phyloP scores from a whole-genome alignment of 2,888 invertebrate species.

The Drosophila silvestris region DNA sequence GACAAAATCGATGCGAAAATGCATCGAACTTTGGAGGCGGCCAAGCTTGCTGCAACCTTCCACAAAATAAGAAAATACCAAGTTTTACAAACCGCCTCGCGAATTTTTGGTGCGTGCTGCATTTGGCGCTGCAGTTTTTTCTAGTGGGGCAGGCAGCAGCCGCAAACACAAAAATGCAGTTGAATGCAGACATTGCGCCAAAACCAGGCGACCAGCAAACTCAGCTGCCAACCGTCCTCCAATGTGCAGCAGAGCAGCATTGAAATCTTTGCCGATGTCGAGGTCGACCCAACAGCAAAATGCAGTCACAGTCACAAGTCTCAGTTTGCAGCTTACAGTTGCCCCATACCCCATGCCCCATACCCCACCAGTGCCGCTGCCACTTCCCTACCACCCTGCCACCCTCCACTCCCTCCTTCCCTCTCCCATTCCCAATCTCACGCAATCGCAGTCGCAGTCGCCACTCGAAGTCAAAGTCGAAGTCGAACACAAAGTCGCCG shows the following conservation, averaged over 20 bases:
- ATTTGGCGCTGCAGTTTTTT: constrained; percentile 57
- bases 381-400: constrained; percentile 1
- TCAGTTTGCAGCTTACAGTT: constrained; percentile 13
- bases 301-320: constrained; percentile 53
- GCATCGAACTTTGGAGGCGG: constrained; percentile 5
- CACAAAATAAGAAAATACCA: background rate
- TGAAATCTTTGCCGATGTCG: constrained; percentile 26
- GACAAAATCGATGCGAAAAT: constrained; percentile 37
- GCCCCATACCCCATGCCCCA: too few relatives aligned
- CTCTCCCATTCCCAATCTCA: background rate
- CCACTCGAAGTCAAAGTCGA: constrained; percentile 42
- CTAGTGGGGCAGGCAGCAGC: constrained; percentile 16
- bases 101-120: constrained; percentile 48
- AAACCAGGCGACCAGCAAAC: constrained; percentile 74
- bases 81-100: background rate
- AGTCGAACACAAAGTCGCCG: constrained; percentile 55
- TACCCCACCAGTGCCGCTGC: background rate
- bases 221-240: constrained; percentile 29
- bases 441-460: constrained; percentile 47
- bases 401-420: background rate
- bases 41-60: constrained; percentile 2
- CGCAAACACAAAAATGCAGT: constrained; percentile 74
- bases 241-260: constrained; percentile 37
- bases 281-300: constrained; percentile 51
- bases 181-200: constrained; percentile 74